A percentile compares a stretch with the other conserved stretches of the same genome.
Conservation (phyloP, 2,888 invertebrate genomes). For the Dicycla oo region DNA sequence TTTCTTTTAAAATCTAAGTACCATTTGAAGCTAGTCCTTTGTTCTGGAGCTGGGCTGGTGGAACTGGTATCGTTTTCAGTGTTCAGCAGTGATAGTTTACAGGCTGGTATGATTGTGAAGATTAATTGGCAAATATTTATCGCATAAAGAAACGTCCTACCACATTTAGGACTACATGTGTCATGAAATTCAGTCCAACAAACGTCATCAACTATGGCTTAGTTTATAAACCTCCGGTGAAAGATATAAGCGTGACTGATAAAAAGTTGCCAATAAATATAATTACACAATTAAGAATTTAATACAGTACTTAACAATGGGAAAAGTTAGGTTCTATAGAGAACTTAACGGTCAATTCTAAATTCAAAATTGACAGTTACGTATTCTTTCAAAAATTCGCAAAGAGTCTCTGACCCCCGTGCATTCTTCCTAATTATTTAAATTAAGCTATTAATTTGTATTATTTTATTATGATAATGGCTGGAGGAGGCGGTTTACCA, state of each 20-base stretch:
- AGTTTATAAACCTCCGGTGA: not conserved
- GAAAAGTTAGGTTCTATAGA: slow-evolving; percentile 11
- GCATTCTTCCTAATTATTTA: slow-evolving; percentile 39
- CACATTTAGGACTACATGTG: too few relatives aligned
- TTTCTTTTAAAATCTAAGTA: not conserved
- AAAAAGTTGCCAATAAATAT: not conserved
- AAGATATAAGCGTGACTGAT: not conserved
- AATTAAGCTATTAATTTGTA: slow-evolving; percentile 35
- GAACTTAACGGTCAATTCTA: slow-evolving; percentile 10
- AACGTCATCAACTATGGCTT: too few relatives aligned
- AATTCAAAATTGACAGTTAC: not conserved
- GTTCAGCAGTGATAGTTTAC: not conserved
- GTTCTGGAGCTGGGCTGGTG: not conserved
- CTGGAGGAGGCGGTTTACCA: slow-evolving; percentile 20
- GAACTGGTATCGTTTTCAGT: not conserved
- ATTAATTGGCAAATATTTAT: not conserved
- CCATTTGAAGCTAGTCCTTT: not conserved
- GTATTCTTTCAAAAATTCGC: slow-evolving; percentile 2
- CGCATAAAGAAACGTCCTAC: not conserved
- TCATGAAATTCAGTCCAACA: not conserved
- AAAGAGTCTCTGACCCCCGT: not conserved
- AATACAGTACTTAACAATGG: slow-evolving; percentile 3
- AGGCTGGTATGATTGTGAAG: not conserved
- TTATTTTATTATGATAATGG: slow-evolving; percentile 37
- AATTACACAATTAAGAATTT: not conserved